Conservation (phyloP, 2,797 vertebrate genomes). For the Emys orbicularis region DNA sequence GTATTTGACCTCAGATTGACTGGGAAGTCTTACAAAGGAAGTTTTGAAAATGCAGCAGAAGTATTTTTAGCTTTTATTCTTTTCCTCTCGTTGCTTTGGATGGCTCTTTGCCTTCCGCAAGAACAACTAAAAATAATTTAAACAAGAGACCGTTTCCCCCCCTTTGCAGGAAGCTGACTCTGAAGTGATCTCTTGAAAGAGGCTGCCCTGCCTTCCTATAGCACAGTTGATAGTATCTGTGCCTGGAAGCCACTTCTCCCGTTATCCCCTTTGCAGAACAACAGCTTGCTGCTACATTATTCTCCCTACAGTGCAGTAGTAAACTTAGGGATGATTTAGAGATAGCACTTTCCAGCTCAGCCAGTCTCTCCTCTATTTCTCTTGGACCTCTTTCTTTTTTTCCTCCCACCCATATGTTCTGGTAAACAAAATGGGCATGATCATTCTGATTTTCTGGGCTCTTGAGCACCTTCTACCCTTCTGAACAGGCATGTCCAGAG, state of each 20-base stretch:
- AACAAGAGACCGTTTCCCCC: not conserved
- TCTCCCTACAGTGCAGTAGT: not conserved
- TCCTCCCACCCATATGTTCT: not conserved
- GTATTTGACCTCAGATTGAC: conserved; percentile 5
- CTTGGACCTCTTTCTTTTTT: not conserved
- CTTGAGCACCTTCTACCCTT: not conserved
- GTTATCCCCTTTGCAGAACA: not conserved
- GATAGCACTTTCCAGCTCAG: conserved; percentile 26
- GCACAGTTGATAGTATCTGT: accelerated
- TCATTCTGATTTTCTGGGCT: not conserved
- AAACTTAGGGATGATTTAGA: not conserved
- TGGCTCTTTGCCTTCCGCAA: conserved; percentile 22
- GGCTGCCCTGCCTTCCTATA: not conserved
- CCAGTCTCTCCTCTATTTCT: not conserved
- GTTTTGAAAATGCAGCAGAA: not conserved
- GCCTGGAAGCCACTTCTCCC: conserved; percentile 29
- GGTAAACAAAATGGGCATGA: not conserved
- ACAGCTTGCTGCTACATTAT: not conserved
- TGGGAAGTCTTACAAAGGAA: conserved; percentile 40
- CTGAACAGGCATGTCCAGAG: not conserved
- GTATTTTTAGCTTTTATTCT: conserved; percentile 62
- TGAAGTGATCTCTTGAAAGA: conserved; percentile 46
- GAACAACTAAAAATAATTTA: conserved; percentile 60
- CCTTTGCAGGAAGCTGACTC: conserved; percentile 47
- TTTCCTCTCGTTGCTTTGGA: not conserved